phyloP scores from a whole-genome alignment of 2,797 vertebrate species.

The Huso huso region DNA sequence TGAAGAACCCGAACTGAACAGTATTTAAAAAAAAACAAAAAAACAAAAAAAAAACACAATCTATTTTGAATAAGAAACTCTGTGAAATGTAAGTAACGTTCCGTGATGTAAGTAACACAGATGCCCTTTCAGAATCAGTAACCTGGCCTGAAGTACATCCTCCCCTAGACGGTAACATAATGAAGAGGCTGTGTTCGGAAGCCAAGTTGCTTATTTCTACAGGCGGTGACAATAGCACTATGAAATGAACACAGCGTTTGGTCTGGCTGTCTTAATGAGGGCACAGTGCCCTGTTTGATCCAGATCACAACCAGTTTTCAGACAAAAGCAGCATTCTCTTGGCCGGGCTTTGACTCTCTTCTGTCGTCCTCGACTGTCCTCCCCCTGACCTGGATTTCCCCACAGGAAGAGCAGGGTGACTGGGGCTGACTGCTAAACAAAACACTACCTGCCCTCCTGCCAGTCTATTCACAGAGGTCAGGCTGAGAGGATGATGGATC shows the following conservation, averaged over 20 bases:
- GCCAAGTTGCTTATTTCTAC: neutral
- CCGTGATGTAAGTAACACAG: too few species aligned
- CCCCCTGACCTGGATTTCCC: too few species aligned
- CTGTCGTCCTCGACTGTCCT: neutral
- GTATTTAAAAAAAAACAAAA: too few species aligned
- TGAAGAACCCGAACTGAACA: too few species aligned
- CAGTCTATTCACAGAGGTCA: neutral
- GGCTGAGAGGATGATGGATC: neutral
- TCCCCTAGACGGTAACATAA: too few species aligned
- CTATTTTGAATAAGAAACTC: too few species aligned
- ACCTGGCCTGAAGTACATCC: too few species aligned
- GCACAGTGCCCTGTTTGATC: neutral
- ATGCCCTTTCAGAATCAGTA: too few species aligned
- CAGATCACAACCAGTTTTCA: neutral
- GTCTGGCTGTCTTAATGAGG: neutral
- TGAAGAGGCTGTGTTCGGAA: neutral
- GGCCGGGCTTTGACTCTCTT: neutral
- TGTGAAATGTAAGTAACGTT: too few species aligned
- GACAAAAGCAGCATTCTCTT: conserved; percentile 4
- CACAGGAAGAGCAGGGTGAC: neutral
- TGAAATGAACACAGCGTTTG: neutral
- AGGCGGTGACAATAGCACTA: neutral
- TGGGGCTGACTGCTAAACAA: neutral
- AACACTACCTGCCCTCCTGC: neutral
- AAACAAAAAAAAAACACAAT: too few species aligned